A percentile compares a stretch with the other conserved stretches of the same genome.
These are phyloP conservation scores for Achroia grisella DNA, from an alignment of 1,140 invertebrate genomes.

Conservation along the genomic window DNA sequence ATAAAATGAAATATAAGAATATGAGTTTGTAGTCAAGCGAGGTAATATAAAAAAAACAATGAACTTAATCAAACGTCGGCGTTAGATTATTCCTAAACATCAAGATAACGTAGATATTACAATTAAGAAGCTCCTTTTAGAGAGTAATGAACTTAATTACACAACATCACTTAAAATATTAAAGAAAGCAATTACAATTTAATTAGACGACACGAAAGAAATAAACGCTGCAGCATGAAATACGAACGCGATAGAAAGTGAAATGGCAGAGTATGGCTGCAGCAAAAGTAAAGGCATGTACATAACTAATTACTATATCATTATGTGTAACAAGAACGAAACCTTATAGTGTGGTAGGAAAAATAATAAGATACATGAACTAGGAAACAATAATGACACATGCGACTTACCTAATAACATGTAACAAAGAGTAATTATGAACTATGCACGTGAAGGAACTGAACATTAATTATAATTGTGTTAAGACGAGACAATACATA, in stretches of 20 bases:
- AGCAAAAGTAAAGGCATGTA: neutral
- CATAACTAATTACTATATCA: constrained; percentile 3
- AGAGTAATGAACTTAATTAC: constrained; percentile 6
- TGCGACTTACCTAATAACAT: constrained; percentile 9
- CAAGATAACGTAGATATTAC: neutral
- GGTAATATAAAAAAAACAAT: neutral
- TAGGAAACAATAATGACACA: constrained; percentile 8
- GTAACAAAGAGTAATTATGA: constrained; percentile 7
- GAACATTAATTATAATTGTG: constrained; percentile 8
- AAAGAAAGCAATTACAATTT: constrained; percentile 11
- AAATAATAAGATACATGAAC: neutral
- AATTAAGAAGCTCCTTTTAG: neutral
- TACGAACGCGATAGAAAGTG: constrained; percentile 5
- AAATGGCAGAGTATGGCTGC: neutral
- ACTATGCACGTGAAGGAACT: constrained; percentile 4
- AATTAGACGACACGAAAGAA: constrained; percentile 6
- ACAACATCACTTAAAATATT: constrained; percentile 1
- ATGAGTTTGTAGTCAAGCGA: no score
- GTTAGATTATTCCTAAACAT: neutral
- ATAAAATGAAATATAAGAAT: neutral
- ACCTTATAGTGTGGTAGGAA: neutral
- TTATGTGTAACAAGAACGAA: neutral
- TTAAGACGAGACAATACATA: neutral
- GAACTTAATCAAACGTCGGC: neutral
- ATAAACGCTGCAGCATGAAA: neutral